A percentile compares a stretch with the other conserved stretches of the same genome.
Conservation (phyloP, 1,140 invertebrate species). For the Centruroides vittatus region DNA sequence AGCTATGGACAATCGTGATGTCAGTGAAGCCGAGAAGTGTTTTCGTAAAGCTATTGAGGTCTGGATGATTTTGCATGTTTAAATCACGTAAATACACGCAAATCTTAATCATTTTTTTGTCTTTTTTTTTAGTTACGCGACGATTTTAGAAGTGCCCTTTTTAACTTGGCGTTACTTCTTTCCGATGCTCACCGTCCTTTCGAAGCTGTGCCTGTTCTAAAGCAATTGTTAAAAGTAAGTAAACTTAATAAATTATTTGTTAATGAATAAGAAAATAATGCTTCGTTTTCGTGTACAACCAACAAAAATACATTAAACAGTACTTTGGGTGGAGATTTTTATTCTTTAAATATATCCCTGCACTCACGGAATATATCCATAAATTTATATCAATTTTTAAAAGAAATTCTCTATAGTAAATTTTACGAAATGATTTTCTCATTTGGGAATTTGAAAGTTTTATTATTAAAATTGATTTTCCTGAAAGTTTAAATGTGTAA, state of each 20-base stretch:
- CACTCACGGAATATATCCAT: too few species aligned
- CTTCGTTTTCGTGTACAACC: too few species aligned
- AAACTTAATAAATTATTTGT: background rate
- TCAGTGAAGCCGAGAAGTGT: conserved; percentile 72
- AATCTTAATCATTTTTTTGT: background rate
- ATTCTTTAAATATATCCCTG: too few species aligned
- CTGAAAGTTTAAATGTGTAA: too few species aligned
- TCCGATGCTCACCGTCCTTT: conserved; percentile 73
- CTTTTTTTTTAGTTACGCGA: conserved; percentile 25
- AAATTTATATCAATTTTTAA: too few species aligned
- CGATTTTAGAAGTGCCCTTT: conserved; percentile 74
- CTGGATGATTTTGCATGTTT: background rate
- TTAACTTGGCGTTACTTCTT: conserved; percentile 81
- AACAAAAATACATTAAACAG: too few species aligned
- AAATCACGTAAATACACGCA: background rate
- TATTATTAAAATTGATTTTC: too few species aligned
- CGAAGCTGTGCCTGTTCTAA: conserved; percentile 82
- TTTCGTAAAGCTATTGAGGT: conserved; percentile 64
- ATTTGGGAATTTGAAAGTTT: too few species aligned
- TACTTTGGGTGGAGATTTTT: too few species aligned
- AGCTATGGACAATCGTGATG: conserved; percentile 85
- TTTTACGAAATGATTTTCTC: too few species aligned
- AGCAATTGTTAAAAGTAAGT: conserved; percentile 55
- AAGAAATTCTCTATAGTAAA: too few species aligned
- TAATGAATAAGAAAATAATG: too few species aligned